Evolutionary conservation across 2,888 invertebrate genomes (phyloP), one percentile per base, ranked within the genome.

Genomic region (Sericinus montela): DNA sequence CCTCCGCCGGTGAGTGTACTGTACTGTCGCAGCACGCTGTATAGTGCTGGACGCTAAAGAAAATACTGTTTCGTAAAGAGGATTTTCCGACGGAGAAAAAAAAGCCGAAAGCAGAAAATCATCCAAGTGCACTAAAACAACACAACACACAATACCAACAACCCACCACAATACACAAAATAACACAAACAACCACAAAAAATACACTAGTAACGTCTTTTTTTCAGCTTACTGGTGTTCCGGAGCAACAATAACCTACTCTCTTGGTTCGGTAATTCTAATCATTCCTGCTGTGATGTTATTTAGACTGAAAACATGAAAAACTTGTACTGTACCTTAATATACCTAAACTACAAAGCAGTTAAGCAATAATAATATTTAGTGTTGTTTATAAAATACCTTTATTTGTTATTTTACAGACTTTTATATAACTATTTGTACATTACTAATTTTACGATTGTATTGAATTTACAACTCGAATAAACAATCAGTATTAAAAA

Each of bases 151-250:
- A n/a, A n/a, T n/a, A n/a, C n/a, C n/a, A n/a, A n/a, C n/a, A n/a
- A n/a, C n/a, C n/a, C n/a, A n/a, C n/a, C n/a, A n/a, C n/a, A n/a
- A n/a, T n/a, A n/a, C n/a, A n/a, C n/a, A n/a, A n/a, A n/a, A n/a
- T n/a, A n/a, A n/a, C n/a, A n/a, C n/a, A n/a, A n/a, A n/a, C n/a
- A n/a, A n/a, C n/a, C n/a, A n/a, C n/a, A n/a, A n/a, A n/a, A n/a
- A n/a, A n/a, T n/a, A n/a, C n/a, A n/a, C n/a, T n/a, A n/a, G n/a
- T n/a, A n/a, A n/a, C n/a, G n/a, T n/a, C n/a, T 50, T 52, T 59
- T 39, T 75, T 78, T 40, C 76, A 95, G 95, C 94, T 19, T 98
- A 97, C 85, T 98, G 98, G 98, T 93, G 94, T 70, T 90, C 95
- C 46, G 98, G 98, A 6, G 94, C 98, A 3, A 91, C 91, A 47